phyloP scores from a whole-genome alignment of 2,888 invertebrate genomes.

The Urechis unicinctus region DNA sequence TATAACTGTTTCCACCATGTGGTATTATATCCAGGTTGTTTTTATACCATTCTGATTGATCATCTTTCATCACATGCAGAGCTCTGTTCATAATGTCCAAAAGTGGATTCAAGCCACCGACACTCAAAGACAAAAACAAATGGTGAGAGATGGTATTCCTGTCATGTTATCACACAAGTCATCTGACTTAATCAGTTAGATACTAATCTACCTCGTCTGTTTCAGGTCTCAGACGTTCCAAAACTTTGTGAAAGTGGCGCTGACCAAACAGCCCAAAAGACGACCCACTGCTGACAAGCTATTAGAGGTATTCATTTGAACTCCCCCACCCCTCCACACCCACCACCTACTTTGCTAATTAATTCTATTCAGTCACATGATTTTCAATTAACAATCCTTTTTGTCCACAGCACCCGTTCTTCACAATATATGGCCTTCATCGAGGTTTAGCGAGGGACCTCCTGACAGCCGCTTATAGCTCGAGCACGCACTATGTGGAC shows the following conservation, averaged over 20 bases:
- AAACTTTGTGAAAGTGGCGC: slow-evolving; percentile 87
- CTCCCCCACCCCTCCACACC: slow-evolving; percentile 66
- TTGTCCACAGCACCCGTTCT: slow-evolving; percentile 76
- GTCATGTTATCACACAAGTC: too few relatives aligned
- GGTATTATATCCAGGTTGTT: not conserved
- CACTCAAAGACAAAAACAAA: slow-evolving; percentile 86
- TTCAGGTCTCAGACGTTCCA: slow-evolving; percentile 82
- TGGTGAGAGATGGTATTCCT: slow-evolving; percentile 64
- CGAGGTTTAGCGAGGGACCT: slow-evolving; percentile 86
- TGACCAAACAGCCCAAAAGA: slow-evolving; percentile 98
- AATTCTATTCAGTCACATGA: not conserved
- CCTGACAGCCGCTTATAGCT: slow-evolving; percentile 68
- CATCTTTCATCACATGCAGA: too few relatives aligned
- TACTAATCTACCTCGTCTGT: too few relatives aligned
- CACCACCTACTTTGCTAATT: too few relatives aligned
- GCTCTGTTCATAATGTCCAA: slow-evolving; percentile 97
- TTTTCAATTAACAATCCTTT: not conserved
- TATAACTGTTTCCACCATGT: not conserved
- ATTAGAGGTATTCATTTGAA: slow-evolving; percentile 65
- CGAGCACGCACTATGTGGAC: slow-evolving; percentile 60
- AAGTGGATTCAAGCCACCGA: slow-evolving; percentile 95
- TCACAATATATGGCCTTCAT: slow-evolving; percentile 75
- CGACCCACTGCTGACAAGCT: slow-evolving; percentile 93
- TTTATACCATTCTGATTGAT: too few relatives aligned
- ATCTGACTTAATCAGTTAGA: too few relatives aligned